These are phyloP conservation scores for Temnothorax ravouxi DNA, from an alignment of 2,888 invertebrate species.

Conservation along the genomic window DNA sequence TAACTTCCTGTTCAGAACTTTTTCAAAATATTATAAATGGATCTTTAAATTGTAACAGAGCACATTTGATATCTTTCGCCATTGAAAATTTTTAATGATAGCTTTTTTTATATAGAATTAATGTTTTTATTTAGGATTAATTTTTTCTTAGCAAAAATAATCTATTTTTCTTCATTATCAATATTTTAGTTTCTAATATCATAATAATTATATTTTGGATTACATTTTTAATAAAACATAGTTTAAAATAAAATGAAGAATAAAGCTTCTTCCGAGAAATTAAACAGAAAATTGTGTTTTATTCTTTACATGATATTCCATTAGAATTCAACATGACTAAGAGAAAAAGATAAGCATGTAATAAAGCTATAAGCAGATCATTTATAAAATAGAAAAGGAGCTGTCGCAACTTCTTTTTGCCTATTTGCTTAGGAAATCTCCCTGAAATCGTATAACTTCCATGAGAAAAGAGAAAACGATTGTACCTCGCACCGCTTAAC, in stretches of 20 bases:
- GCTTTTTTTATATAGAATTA: not conserved
- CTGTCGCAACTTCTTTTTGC: slow-evolving; percentile 12
- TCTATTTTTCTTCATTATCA: too few relatives aligned
- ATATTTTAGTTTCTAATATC: not conserved
- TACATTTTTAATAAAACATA: not conserved
- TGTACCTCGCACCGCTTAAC: not conserved
- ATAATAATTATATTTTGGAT: not conserved
- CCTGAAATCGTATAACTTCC: slow-evolving; percentile 29
- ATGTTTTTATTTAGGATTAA: not conserved
- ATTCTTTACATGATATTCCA: not conserved
- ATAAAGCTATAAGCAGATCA: not conserved
- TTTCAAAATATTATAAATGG: not conserved
- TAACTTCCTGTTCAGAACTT: slow-evolving; percentile 1
- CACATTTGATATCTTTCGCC: not conserved
- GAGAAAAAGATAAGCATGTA: not conserved
- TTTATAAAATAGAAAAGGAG: not conserved
- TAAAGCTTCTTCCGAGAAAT: not conserved
- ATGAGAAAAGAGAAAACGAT: slow-evolving; percentile 22
- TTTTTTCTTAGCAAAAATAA: not conserved
- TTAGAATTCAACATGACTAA: not conserved
- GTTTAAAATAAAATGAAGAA: not conserved
- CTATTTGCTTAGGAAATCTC: slow-evolving; percentile 32
- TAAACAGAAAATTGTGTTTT: not conserved
- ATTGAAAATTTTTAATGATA: not conserved
- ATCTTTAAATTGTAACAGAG: not conserved